Evolutionary conservation across 2,888 invertebrate species (phyloP).

Genomic region (Bhutanitis thaidina): DNA sequence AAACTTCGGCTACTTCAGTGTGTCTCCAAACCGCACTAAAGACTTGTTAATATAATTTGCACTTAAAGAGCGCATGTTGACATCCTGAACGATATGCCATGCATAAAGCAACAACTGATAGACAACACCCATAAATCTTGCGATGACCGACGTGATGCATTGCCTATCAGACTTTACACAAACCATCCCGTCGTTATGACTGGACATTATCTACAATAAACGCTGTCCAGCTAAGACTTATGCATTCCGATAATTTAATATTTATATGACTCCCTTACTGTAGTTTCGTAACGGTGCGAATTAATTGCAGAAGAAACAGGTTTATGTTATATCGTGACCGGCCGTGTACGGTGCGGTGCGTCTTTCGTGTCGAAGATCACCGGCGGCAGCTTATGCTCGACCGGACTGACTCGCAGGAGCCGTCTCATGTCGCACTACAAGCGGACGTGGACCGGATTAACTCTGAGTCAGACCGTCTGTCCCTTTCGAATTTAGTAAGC

Average conservation of each 20-base stretch:
- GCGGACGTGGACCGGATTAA: slow-evolving; percentile 17
- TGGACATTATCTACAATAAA: slow-evolving; percentile 31
- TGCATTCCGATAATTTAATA: slow-evolving; percentile 7
- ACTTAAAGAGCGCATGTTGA: slow-evolving; percentile 23
- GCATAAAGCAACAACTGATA: slow-evolving; percentile 43
- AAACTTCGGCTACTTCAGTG: background rate
- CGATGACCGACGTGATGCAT: slow-evolving; percentile 52
- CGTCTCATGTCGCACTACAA: background rate
- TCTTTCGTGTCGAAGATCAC: slow-evolving; percentile 6
- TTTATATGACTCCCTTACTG: slow-evolving; percentile 5
- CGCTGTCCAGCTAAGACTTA: slow-evolving; percentile 14
- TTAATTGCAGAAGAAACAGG: slow-evolving; percentile 13
- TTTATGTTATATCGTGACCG: slow-evolving; percentile 5
- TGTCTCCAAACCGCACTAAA: slow-evolving; percentile 3
- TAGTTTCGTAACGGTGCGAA: slow-evolving; percentile 1
- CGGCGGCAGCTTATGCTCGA: slow-evolving; percentile 5
- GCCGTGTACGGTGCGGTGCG: slow-evolving; percentile 12
- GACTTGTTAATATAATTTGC: slow-evolving; percentile 21
- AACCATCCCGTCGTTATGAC: slow-evolving; percentile 40
- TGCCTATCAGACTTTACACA: slow-evolving; percentile 49
- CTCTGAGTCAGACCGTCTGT: slow-evolving; percentile 18
- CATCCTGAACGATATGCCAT: slow-evolving; percentile 32
- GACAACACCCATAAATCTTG: slow-evolving; percentile 57
- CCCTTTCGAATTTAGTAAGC: slow-evolving; percentile 14
- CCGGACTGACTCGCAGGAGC: slow-evolving; percentile 6